Evolutionary conservation across 2,888 invertebrate genomes (phyloP), one percentile per base, ranked within the genome.

Genomic region (Ernsta delagoae): DNA sequence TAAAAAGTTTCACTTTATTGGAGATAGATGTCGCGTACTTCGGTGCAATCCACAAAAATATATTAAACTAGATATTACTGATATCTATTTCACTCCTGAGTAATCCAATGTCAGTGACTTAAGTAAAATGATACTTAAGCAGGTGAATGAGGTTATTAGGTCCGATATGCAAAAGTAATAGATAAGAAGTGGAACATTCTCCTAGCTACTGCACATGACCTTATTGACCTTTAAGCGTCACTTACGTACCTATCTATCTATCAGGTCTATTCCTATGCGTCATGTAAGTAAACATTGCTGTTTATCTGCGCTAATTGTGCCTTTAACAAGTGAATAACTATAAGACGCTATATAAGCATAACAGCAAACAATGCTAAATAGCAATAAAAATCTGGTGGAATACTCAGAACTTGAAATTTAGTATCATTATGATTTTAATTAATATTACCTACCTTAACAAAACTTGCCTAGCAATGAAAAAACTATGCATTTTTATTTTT

Each of bases 91-190:
- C 54, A 56, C 56, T 67, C 12, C 16, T 12, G 2, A 61, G 67
- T 56, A 67, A 61, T 45, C 24, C 34, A 12, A 61, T 36, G 12
- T 61, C 41, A 45, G 56, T 56, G 67, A 67, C 67, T 61, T 66
- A 34, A 43, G 54, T 67, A 67, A 56, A 61, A 56, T 61, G 61
- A 67, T 60, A 67, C 57, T 45, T 48, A 41, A 24, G 31, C 41
- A 45, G 56, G 24, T 67, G 34, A 67, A 67, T 60, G 43, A 61
- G 67, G 56, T 67, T 67, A 56, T 16, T 36, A 61, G 61, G 45
- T 61, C 56, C 61, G 34, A 67, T 36, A 43, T 36, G 12, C 54
- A 66, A 60, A 16, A 16, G 43, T 54, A 50, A 41, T 54, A 41
- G 31, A 48, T 12, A 67, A 67, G 60, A 67, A 61, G 16, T 56